Evolutionary conservation across 2,888 invertebrate species (phyloP).

Genomic region (Lepetodrilus schrolli): DNA sequence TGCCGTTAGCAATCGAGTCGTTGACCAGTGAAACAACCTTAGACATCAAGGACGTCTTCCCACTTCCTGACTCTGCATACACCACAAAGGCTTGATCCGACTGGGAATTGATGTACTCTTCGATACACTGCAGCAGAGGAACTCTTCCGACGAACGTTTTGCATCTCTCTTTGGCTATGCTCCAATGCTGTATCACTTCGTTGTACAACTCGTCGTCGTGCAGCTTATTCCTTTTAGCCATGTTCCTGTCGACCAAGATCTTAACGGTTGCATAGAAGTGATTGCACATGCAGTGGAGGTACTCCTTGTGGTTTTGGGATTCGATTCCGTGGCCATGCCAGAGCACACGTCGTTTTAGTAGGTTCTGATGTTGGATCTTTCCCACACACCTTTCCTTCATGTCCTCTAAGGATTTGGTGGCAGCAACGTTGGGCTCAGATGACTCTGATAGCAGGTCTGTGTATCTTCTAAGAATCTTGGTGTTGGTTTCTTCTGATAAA

Average conservation of each 20-base stretch:
- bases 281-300: conserved; percentile 49
- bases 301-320: conserved; percentile 53
- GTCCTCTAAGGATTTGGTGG: conserved; percentile 47
- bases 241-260: conserved; percentile 50
- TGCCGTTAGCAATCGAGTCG: conserved; percentile 42
- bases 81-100: conserved; percentile 56
- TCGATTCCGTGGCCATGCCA: conserved; percentile 61
- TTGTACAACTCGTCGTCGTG: conserved; percentile 53
- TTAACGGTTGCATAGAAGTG: conserved; percentile 56
- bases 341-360: conserved; percentile 42
- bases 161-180: conserved; percentile 42
- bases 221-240: conserved; percentile 40
- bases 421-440: conserved; percentile 45
- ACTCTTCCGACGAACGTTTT: conserved; percentile 54
- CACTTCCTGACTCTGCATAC: conserved; percentile 66
- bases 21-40: conserved; percentile 55
- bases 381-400: conserved; percentile 49
- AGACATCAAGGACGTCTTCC: conserved; percentile 71
- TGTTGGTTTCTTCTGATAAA: conserved; percentile 48
- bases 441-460: conserved; percentile 47
- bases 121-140: conserved; percentile 48
- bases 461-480: conserved; percentile 49
- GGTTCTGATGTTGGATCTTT: conserved; percentile 43
- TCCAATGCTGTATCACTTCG: conserved; percentile 60
- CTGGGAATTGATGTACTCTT: conserved; percentile 49